phyloP scores from a whole-genome alignment of 2,113 vertebrate species.

The Podarcis muralis region DNA sequence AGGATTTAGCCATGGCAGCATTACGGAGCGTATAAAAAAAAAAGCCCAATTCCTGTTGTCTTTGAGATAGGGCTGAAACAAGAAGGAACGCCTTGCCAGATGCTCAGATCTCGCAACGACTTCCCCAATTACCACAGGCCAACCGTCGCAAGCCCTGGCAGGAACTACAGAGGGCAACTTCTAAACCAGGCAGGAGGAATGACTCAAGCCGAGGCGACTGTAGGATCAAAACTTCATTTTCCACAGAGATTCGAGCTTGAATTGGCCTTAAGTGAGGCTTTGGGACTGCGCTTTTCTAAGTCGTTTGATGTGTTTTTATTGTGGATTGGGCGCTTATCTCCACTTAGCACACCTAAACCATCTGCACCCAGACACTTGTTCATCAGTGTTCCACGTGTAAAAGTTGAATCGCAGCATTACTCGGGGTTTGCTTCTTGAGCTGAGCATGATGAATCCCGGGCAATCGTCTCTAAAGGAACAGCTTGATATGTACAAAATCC shows the following conservation, averaged over 20 bases:
- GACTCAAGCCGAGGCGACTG: background rate
- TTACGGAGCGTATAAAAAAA: background rate
- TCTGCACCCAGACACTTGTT: background rate
- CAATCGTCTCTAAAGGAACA: background rate
- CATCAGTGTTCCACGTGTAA: background rate
- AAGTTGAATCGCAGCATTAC: background rate
- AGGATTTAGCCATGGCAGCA: background rate
- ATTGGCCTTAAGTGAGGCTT: background rate
- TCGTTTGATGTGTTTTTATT: background rate
- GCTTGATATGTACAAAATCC: background rate
- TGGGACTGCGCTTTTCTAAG: background rate
- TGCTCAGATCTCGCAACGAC: background rate
- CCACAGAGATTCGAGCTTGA: background rate
- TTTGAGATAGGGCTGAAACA: conserved; percentile 3
- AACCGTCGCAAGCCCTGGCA: background rate
- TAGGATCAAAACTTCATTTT: background rate
- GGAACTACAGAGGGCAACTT: background rate
- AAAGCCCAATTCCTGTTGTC: background rate
- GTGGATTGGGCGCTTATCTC: background rate
- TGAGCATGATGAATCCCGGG: background rate
- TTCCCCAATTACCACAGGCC: background rate
- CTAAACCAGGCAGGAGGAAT: background rate
- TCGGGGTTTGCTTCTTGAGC: background rate
- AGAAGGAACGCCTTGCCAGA: background rate
- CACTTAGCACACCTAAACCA: background rate